A percentile compares a stretch with the other conserved stretches of the same genome.
phyloP scores from a whole-genome alignment of 1,140 invertebrate genomes.

The Venturia canescens region DNA sequence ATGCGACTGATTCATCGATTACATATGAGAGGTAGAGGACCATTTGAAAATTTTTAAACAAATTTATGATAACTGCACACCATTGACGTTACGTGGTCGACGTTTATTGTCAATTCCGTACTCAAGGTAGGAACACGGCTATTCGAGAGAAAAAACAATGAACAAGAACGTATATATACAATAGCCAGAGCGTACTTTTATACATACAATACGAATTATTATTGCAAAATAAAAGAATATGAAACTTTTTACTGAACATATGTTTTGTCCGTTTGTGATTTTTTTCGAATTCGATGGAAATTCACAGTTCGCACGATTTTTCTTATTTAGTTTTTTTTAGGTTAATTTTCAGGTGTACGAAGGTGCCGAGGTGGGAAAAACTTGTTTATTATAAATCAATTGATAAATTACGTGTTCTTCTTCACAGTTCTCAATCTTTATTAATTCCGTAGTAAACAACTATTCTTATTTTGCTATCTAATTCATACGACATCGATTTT shows the following conservation, averaged over 20 bases:
- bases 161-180: slow-evolving; percentile 61
- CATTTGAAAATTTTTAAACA: neutral
- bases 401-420: too few relatives aligned
- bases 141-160: slow-evolving; percentile 51
- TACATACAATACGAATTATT: slow-evolving; percentile 69
- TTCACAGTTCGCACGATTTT: neutral
- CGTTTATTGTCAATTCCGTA: slow-evolving; percentile 49
- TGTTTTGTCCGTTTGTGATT: neutral
- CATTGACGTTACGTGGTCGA: neutral
- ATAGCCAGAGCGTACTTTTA: slow-evolving; percentile 69
- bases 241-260: slow-evolving; percentile 63
- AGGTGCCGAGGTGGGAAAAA: neutral
- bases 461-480: too few relatives aligned
- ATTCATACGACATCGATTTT: too few relatives aligned
- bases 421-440: too few relatives aligned
- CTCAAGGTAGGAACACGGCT: slow-evolving; percentile 58
- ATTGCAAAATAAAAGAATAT: slow-evolving; percentile 63
- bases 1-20: slow-evolving; percentile 27
- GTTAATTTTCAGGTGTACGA: too few relatives aligned
- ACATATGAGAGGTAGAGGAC: neutral
- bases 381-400: neutral
- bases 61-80: neutral
- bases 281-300: neutral
- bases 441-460: too few relatives aligned
- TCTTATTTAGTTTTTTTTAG: too few relatives aligned